Percentiles rank a stretch among this genome's conserved stretches.
Evolutionary conservation across 2,113 vertebrate species (phyloP).

Genomic region (Calyptommatus sinebrachiatus): DNA sequence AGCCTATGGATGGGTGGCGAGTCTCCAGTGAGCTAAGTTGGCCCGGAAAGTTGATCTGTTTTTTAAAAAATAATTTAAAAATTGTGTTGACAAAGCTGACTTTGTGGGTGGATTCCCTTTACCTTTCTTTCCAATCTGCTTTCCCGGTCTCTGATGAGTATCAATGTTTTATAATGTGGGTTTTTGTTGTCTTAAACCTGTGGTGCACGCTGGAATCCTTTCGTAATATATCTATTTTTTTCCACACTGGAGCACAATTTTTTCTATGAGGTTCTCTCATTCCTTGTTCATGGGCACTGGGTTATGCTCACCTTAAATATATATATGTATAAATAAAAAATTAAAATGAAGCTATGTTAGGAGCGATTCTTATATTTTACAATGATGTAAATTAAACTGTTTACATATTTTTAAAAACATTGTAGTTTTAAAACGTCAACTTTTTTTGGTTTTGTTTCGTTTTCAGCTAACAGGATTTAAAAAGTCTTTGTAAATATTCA

Average conservation of each 20-base stretch:
- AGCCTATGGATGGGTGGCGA: conserved; percentile 43
- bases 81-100: conserved; percentile 47
- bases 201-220: conserved; percentile 70
- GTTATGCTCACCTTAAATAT: conserved; percentile 69
- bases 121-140: not conserved
- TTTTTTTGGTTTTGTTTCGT: conserved; percentile 62
- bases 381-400: conserved; percentile 78
- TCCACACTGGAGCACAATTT: conserved; percentile 79
- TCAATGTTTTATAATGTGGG: conserved; percentile 74
- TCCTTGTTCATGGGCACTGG: conserved; percentile 72
- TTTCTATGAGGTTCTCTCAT: conserved; percentile 73
- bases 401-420: conserved; percentile 81
- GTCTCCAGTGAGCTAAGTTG: conserved; percentile 31
- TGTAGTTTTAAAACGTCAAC: conserved; percentile 67
- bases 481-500: conserved; percentile 77
- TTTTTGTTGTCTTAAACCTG: conserved; percentile 71
- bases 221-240: conserved; percentile 62
- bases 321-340: not conserved
- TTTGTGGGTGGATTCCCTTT: conserved; percentile 38
- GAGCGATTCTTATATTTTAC: conserved; percentile 75
- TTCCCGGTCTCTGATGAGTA: conserved; percentile 39
- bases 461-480: conserved; percentile 71
- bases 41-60: conserved; percentile 49
- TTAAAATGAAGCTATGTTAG: conserved; percentile 68
- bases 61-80: conserved; percentile 26